phyloP scores from a whole-genome alignment of 2,888 invertebrate genomes.

The Trichogramma evanescens region DNA sequence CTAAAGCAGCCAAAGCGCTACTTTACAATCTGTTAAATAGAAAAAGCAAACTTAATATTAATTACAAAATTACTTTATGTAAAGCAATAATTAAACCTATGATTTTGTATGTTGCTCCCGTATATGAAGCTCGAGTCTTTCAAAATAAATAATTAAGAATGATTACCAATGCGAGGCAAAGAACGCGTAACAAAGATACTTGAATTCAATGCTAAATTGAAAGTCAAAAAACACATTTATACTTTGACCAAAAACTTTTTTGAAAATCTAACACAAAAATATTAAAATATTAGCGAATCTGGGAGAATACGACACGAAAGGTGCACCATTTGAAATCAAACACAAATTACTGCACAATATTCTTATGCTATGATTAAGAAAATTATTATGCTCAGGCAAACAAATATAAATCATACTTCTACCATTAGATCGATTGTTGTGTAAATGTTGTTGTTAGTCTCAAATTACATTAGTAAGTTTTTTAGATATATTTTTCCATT shows the following conservation, averaged over 20 bases:
- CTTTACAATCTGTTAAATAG: conserved; percentile 16
- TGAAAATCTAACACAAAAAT: neutral
- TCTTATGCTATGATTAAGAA: neutral
- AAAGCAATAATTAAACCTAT: conserved; percentile 23
- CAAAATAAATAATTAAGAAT: conserved; percentile 15
- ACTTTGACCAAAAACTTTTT: neutral
- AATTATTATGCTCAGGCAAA: too few species aligned
- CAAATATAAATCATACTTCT: too few species aligned
- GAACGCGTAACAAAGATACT: neutral
- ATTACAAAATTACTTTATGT: conserved; percentile 25
- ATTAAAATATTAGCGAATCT: neutral
- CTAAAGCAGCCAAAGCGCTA: conserved; percentile 3
- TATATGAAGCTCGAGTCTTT: conserved; percentile 11
- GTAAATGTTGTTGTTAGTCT: too few species aligned
- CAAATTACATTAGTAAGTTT: too few species aligned
- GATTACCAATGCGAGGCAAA: neutral
- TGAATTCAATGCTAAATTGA: neutral
- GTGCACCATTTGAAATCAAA: conserved; percentile 5
- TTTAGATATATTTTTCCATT: too few species aligned
- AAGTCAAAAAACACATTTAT: neutral
- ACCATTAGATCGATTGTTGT: too few species aligned
- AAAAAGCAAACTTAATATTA: conserved; percentile 3
- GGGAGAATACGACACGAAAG: neutral
- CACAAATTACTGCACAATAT: conserved; percentile 3
- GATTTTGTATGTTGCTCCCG: conserved; percentile 16